A percentile compares a stretch with the other conserved stretches of the same genome.
Conservation (phyloP, 2,113 vertebrate genomes). For the Phalacrocorax carbo region DNA sequence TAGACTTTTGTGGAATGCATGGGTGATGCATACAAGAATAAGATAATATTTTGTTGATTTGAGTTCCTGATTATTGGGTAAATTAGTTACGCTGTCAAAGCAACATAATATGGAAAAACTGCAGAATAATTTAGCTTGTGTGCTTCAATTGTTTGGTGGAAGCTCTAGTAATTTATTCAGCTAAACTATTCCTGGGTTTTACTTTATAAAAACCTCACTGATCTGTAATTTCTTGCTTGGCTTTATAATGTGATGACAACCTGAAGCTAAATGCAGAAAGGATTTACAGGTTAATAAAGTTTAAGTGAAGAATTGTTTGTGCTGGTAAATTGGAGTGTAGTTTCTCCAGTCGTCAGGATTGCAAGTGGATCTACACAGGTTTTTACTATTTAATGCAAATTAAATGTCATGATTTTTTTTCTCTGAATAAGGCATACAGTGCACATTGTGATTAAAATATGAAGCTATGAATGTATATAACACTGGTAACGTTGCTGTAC, state of each 20-base stretch:
- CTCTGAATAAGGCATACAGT: neutral
- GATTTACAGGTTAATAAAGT: neutral
- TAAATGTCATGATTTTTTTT: neutral
- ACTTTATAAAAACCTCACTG: neutral
- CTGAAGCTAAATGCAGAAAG: neutral
- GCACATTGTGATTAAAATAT: neutral
- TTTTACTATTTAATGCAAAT: neutral
- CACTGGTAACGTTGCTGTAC: neutral
- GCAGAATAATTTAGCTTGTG: neutral
- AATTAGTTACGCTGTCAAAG: neutral
- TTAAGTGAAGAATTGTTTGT: neutral
- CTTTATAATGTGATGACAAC: neutral
- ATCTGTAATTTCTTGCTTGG: neutral
- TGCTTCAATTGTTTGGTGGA: neutral
- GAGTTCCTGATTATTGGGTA: neutral
- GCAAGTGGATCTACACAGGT: neutral
- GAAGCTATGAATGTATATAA: neutral
- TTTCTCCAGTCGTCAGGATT: neutral
- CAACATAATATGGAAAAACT: neutral
- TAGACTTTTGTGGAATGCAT: neutral
- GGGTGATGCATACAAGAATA: neutral
- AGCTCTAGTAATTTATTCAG: neutral
- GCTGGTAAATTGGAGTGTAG: neutral
- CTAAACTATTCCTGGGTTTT: neutral
- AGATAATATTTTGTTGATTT: neutral